Evolutionary conservation across 2,113 vertebrate species (phyloP).

Genomic region (Trochalopteron elliotii): DNA sequence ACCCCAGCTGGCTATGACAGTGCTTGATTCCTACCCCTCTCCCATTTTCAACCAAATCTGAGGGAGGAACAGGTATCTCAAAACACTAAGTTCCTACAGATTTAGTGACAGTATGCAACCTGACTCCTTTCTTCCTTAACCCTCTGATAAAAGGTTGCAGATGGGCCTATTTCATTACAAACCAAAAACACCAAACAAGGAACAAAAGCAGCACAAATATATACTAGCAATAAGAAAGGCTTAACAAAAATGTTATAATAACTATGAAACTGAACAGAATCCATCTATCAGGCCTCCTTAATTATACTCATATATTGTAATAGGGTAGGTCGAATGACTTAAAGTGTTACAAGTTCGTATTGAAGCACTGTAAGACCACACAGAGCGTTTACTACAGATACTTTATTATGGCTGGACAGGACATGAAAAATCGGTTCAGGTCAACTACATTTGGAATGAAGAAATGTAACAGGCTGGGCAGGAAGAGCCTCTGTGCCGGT

Average conservation of each 20-base stretch:
- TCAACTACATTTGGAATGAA: accelerated
- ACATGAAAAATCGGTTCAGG: accelerated
- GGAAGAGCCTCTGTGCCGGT: accelerated
- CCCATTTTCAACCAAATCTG: not conserved
- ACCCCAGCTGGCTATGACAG: not conserved
- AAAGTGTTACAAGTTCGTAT: accelerated
- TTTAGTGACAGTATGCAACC: not conserved
- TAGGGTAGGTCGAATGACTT: accelerated
- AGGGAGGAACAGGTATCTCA: not conserved
- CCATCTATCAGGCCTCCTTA: not conserved
- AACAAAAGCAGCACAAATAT: accelerated
- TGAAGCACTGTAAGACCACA: not conserved
- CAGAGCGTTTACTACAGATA: accelerated
- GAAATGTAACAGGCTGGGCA: not conserved
- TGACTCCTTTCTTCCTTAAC: not conserved
- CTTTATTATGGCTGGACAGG: not conserved
- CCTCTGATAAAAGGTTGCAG: not conserved
- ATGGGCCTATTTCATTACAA: not conserved
- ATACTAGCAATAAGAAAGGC: not conserved
- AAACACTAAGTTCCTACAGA: accelerated
- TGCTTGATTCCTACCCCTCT: not conserved
- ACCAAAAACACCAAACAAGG: not conserved
- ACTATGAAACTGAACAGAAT: not conserved
- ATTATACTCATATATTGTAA: not conserved
- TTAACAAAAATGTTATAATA: not conserved